Conservation (phyloP, 2,113 vertebrate species). For the Hirundichthys speculiger region DNA sequence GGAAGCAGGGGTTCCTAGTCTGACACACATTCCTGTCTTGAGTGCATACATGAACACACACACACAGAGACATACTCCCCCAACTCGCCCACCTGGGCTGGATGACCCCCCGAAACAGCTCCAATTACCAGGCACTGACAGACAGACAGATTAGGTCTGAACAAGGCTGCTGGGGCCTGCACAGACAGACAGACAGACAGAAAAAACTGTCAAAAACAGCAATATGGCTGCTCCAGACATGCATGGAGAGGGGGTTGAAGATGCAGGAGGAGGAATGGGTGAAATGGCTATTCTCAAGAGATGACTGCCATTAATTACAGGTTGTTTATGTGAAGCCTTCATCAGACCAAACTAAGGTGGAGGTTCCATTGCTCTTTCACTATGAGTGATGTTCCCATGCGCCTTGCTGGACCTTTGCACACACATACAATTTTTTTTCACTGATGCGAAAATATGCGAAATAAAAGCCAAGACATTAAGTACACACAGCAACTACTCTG, state of each 20-base stretch:
- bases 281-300: constrained; percentile 26
- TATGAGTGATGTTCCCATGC: constrained; percentile 38
- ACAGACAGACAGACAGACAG: constrained; percentile 54
- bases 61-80: constrained; percentile 54
- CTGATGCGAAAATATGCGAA: background rate
- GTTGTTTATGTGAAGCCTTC: constrained; percentile 46
- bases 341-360: constrained; percentile 42
- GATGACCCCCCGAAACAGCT: constrained; percentile 78
- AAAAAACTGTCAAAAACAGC: constrained; percentile 30
- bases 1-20: constrained; percentile 75
- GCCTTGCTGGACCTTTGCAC: constrained; percentile 8
- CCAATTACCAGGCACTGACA: constrained; percentile 80
- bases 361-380: constrained; percentile 57
- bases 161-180: constrained; percentile 69
- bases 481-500: constrained; percentile 22
- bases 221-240: constrained; percentile 11
- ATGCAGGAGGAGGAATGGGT: constrained; percentile 17
- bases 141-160: constrained; percentile 78
- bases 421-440: background rate
- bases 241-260: background rate
- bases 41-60: constrained; percentile 61
- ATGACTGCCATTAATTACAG: constrained; percentile 54
- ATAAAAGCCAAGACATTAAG: constrained; percentile 1
- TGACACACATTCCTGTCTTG: constrained; percentile 74
- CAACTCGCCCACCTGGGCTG: constrained; percentile 75